Percentiles rank a stretch among this genome's conserved stretches.
phyloP scores from a whole-genome alignment of 2,797 vertebrate genomes.

The Loriculus beryllinus region DNA sequence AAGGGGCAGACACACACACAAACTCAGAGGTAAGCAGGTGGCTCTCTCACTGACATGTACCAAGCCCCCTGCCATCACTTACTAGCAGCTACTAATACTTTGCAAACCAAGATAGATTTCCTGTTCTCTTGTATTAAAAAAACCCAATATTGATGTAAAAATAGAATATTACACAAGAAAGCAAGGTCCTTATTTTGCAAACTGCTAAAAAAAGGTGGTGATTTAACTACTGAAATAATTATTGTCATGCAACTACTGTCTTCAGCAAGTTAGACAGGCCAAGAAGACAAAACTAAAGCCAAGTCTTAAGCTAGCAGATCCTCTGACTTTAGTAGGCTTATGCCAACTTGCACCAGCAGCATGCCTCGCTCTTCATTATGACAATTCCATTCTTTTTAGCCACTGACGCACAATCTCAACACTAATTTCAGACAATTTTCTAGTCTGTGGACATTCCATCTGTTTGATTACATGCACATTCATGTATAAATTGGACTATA shows the following conservation, averaged over 20 bases:
- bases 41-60: rapidly evolving
- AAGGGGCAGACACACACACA: background rate
- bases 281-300: background rate
- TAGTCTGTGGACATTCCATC: background rate
- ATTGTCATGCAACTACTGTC: background rate
- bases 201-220: background rate
- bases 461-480: background rate
- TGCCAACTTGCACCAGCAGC: background rate
- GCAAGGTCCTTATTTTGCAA: background rate
- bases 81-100: background rate
- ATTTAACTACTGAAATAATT: background rate
- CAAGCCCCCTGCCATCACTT: rapidly evolving
- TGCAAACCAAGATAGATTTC: background rate
- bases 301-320: background rate
- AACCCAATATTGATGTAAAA: background rate
- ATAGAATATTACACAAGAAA: background rate
- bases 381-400: background rate
- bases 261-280: background rate
- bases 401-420: background rate
- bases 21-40: background rate
- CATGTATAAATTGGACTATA: rapidly evolving
- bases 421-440: background rate
- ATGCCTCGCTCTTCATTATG: background rate
- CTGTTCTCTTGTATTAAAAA: background rate
- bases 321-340: background rate